Conservation (phyloP, 2,888 invertebrate species). For the Prostheceraeus crozeri region DNA sequence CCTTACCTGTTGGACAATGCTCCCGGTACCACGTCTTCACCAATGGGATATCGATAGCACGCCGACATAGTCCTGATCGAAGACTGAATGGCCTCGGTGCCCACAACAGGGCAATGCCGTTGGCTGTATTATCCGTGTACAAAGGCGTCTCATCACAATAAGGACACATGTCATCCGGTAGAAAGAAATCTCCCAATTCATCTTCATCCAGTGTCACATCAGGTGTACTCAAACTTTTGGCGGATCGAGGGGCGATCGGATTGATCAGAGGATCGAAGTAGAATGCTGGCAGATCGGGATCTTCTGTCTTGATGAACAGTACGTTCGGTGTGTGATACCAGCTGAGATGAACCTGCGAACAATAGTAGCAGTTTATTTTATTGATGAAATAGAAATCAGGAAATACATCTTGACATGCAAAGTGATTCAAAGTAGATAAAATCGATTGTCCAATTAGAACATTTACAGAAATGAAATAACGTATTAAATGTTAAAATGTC, state of each 20-base stretch:
- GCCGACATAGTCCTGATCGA: slow-evolving; percentile 79
- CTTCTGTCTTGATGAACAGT: slow-evolving; percentile 98
- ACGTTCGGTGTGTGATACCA: slow-evolving; percentile 99
- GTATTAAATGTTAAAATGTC: too few relatives aligned
- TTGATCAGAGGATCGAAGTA: slow-evolving; percentile 99
- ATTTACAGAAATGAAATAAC: too few relatives aligned
- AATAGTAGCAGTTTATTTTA: too few relatives aligned
- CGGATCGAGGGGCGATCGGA: slow-evolving; percentile 88
- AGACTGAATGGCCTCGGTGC: slow-evolving; percentile 95
- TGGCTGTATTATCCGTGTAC: slow-evolving; percentile 96
- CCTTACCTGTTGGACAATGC: slow-evolving; percentile 59
- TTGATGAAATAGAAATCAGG: too few relatives aligned
- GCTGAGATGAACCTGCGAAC: slow-evolving; percentile 40
- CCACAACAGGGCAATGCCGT: slow-evolving; percentile 92
- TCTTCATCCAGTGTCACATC: slow-evolving; percentile 65
- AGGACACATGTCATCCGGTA: slow-evolving; percentile 81
- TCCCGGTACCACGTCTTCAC: slow-evolving; percentile 79
- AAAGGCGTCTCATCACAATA: slow-evolving; percentile 87
- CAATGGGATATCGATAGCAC: slow-evolving; percentile 91
- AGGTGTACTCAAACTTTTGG: slow-evolving; percentile 55
- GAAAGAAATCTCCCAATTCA: slow-evolving; percentile 71
- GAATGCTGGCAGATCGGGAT: slow-evolving; percentile 97
- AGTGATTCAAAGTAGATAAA: too few relatives aligned
- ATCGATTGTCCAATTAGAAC: too few relatives aligned
- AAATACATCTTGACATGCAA: too few relatives aligned